Conservation (phyloP, 1,140 invertebrate species). For the Cardiocondyla obscurior region DNA sequence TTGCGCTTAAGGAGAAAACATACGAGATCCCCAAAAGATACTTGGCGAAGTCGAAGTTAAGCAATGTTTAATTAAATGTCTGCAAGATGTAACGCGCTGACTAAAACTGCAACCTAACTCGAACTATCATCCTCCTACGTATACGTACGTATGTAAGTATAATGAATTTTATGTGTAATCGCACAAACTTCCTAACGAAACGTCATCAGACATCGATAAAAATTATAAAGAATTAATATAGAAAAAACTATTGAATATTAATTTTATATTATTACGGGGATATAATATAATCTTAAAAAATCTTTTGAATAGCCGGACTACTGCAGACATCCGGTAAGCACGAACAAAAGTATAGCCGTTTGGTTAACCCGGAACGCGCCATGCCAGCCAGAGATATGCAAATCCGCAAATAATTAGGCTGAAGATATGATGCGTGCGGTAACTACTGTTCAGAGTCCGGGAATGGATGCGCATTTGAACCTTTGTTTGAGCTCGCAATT, state of each 20-base stretch:
- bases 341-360: slow-evolving; percentile 63
- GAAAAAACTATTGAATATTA: not conserved
- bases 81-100: not conserved
- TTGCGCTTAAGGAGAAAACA: slow-evolving; percentile 22
- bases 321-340: slow-evolving; percentile 64
- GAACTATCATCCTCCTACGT: not conserved
- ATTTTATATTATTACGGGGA: not conserved
- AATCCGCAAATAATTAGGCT: slow-evolving; percentile 79
- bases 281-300: no score
- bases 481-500: slow-evolving; percentile 82
- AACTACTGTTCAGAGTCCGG: slow-evolving; percentile 43
- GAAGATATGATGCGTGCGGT: slow-evolving; percentile 78
- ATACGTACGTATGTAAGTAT: not conserved
- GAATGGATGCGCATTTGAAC: slow-evolving; percentile 63
- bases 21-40: slow-evolving; percentile 11
- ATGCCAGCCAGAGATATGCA: slow-evolving; percentile 74
- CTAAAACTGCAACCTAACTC: not conserved
- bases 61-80: slow-evolving; percentile 32
- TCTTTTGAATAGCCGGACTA: no score
- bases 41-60: slow-evolving; percentile 28
- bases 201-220: not conserved
- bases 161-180: not conserved
- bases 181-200: not conserved
- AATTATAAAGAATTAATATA: not conserved
- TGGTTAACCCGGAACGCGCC: slow-evolving; percentile 46